These are phyloP conservation scores for Psettodes erumei DNA, from an alignment of 2,113 vertebrate species.

Conservation along the genomic window DNA sequence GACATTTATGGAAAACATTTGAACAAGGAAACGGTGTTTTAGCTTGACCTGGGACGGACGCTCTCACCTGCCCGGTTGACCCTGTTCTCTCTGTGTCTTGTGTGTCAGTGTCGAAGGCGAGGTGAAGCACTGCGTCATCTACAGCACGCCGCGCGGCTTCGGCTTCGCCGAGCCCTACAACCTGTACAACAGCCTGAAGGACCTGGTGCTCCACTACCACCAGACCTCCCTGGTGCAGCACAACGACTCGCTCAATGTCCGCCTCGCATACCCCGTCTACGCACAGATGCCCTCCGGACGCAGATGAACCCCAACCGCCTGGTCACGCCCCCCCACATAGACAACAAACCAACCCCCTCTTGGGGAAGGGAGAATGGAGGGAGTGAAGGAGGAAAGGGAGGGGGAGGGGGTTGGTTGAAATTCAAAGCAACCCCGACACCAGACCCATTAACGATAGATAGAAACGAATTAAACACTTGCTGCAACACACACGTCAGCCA, in stretches of 20 bases:
- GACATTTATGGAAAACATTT: neutral
- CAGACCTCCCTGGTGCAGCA: constrained; percentile 97
- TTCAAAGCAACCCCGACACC: constrained; percentile 46
- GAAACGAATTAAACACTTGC: constrained; percentile 71
- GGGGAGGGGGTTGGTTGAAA: constrained; percentile 15
- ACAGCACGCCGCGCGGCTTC: constrained; percentile 93
- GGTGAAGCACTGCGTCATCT: constrained; percentile 98
- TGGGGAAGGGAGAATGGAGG: constrained; percentile 5
- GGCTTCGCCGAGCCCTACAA: constrained; percentile 98
- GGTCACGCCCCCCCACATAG: constrained; percentile 20
- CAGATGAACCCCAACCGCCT: constrained; percentile 86
- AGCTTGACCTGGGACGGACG: too few species aligned
- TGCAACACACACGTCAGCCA: constrained; percentile 81
- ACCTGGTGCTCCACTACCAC: constrained; percentile 98
- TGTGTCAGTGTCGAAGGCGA: constrained; percentile 89
- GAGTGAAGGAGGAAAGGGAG: neutral
- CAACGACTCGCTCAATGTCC: constrained; percentile 97
- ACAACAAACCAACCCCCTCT: constrained; percentile 23
- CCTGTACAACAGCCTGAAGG: constrained; percentile 95
- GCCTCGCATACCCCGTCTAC: constrained; percentile 94
- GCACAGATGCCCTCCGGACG: constrained; percentile 93
- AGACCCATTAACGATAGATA: constrained; percentile 49
- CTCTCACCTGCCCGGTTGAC: neutral
- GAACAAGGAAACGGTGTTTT: neutral
- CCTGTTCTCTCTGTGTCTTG: constrained; percentile 14